phyloP scores from a whole-genome alignment of 2,888 invertebrate genomes.

The Eristalis tenax region DNA sequence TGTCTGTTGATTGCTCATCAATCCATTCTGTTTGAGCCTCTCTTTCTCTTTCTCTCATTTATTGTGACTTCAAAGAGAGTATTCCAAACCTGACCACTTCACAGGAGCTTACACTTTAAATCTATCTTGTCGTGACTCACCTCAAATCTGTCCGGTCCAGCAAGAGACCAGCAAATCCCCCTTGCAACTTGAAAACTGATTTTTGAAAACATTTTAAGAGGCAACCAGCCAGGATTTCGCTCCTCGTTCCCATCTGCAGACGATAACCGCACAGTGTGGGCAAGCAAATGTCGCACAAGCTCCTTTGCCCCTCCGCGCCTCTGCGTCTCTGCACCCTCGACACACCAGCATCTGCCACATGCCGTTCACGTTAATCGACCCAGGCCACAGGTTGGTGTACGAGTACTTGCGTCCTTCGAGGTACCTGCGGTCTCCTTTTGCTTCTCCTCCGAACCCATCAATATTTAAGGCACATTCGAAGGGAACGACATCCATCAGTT shows the following conservation, averaged over 20 bases:
- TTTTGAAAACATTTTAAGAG: background rate
- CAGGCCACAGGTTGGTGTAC: background rate
- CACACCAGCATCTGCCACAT: too few species aligned
- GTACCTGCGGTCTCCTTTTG: background rate
- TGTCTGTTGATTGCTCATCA: too few species aligned
- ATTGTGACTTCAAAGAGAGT: background rate
- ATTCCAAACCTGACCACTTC: background rate
- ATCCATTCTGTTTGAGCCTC: too few species aligned
- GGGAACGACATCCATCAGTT: background rate
- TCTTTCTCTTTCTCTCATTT: too few species aligned
- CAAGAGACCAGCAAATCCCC: background rate
- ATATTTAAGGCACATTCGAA: background rate
- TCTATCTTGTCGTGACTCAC: background rate
- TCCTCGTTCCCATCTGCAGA: background rate
- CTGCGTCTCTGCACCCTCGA: background rate
- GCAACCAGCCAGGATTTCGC: background rate
- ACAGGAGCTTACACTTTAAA: background rate
- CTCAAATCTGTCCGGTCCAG: background rate
- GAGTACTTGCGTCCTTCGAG: background rate
- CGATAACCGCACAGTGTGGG: background rate
- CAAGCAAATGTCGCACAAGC: background rate
- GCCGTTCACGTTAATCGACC: background rate
- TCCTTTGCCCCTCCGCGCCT: background rate
- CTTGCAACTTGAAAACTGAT: background rate
- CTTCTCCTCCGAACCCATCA: background rate